These are phyloP conservation scores for Myiotriccus ornatus DNA, from an alignment of 2,797 vertebrate genomes.

Conservation along the genomic window DNA sequence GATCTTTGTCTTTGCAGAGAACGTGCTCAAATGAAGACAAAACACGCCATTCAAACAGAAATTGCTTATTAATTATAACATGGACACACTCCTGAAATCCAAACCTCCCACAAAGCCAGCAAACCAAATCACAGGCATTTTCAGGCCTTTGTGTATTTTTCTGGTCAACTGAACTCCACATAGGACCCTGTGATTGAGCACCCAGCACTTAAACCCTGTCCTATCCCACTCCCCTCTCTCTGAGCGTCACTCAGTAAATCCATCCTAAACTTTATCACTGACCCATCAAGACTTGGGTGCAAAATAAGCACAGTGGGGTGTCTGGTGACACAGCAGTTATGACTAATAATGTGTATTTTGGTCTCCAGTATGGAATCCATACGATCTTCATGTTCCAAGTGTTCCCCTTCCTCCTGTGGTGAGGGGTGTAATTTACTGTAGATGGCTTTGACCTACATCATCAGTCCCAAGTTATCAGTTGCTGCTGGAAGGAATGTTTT, in stretches of 20 bases:
- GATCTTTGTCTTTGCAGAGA: slow-evolving; percentile 64
- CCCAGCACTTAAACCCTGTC: not conserved
- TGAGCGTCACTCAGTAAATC: not conserved
- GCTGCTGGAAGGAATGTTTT: slow-evolving; percentile 46
- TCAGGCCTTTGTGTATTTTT: not conserved
- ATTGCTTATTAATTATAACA: slow-evolving; percentile 63
- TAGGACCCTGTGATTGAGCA: not conserved
- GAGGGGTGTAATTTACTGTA: slow-evolving; percentile 12
- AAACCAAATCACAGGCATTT: not conserved
- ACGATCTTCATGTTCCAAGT: not conserved
- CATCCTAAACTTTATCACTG: not conserved
- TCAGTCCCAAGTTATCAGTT: slow-evolving; percentile 19
- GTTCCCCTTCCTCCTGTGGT: not conserved
- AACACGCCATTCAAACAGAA: slow-evolving; percentile 57
- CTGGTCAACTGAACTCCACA: not conserved
- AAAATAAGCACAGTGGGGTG: not conserved
- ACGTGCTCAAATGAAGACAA: slow-evolving; percentile 66
- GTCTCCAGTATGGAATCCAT: not conserved
- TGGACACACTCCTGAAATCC: not conserved
- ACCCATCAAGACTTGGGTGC: not conserved
- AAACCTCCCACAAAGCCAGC: slow-evolving; percentile 43
- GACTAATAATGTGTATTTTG: not conserved
- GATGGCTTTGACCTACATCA: slow-evolving; percentile 46
- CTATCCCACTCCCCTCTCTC: not conserved
- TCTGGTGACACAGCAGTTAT: not conserved